These are phyloP conservation scores for Lomographa bimaculata DNA, from an alignment of 2,888 invertebrate species.

Conservation along the genomic window DNA sequence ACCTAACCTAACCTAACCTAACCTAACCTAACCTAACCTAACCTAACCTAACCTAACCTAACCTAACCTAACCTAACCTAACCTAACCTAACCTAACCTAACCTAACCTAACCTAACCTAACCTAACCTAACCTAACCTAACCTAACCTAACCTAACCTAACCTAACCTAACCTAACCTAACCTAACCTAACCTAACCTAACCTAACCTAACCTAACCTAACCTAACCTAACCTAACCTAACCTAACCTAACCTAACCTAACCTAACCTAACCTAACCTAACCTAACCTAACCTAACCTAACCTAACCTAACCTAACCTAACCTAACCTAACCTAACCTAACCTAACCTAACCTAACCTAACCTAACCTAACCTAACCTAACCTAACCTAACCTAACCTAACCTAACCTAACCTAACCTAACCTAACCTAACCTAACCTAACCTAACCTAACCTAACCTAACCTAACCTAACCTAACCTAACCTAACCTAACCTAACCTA, in stretches of 20 bases:
- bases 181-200: constrained; percentile 14
- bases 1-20: constrained; percentile 14
- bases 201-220: constrained; percentile 18
- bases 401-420: constrained; percentile 15
- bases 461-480: constrained; percentile 10
- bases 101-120: constrained; percentile 14
- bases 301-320: constrained; percentile 23
- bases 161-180: constrained; percentile 16
- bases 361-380: constrained; percentile 21
- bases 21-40: constrained; percentile 14
- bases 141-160: constrained; percentile 18
- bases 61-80: constrained; percentile 13
- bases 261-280: constrained; percentile 20
- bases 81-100: constrained; percentile 14
- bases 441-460: constrained; percentile 2
- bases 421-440: constrained; percentile 1
- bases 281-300: constrained; percentile 21
- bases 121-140: constrained; percentile 17
- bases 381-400: constrained; percentile 15
- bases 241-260: constrained; percentile 18
- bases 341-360: constrained; percentile 24
- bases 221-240: constrained; percentile 17
- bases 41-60: constrained; percentile 7
- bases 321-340: constrained; percentile 24
- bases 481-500: constrained; percentile 14